These are phyloP conservation scores for Diadegma fenestrale DNA, from an alignment of 2,888 invertebrate species.

Conservation along the genomic window DNA sequence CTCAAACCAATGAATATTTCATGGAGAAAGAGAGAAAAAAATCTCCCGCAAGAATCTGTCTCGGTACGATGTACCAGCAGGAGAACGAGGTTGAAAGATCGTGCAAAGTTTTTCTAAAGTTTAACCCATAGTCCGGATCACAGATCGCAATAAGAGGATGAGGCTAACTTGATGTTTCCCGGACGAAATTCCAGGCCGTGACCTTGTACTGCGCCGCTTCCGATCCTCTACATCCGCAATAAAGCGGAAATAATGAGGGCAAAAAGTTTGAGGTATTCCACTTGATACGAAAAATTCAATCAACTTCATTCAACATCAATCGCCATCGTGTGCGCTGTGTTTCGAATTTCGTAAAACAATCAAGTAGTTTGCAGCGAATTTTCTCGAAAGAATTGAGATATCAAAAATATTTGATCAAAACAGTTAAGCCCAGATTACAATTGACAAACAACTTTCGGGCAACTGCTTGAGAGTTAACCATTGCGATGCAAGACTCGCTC, in stretches of 20 bases:
- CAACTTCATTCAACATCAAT: background rate
- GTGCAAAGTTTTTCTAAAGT: conserved; percentile 20
- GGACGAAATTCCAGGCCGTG: conserved; percentile 2
- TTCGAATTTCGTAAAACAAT: background rate
- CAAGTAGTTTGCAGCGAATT: background rate
- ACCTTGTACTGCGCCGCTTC: background rate
- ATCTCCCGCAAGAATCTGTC: conserved; percentile 48
- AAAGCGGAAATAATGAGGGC: background rate
- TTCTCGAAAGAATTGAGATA: background rate
- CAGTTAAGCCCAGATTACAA: conserved; percentile 6
- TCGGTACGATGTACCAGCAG: background rate
- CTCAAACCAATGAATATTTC: conserved; percentile 76
- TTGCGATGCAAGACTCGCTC: background rate
- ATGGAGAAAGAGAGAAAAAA: conserved; percentile 57
- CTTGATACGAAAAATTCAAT: background rate
- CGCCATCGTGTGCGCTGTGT: background rate
- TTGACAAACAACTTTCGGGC: background rate
- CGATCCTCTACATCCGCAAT: background rate
- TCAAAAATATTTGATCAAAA: background rate
- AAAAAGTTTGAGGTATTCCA: background rate
- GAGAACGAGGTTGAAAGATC: conserved; percentile 6
- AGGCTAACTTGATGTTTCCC: background rate
- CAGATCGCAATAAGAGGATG: background rate
- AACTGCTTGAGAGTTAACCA: background rate
- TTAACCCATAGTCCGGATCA: conserved; percentile 2